Evolutionary conservation across 2,113 vertebrate genomes (phyloP), one percentile per base, ranked within the genome.

Genomic region (Misgurnus mizolepis): DNA sequence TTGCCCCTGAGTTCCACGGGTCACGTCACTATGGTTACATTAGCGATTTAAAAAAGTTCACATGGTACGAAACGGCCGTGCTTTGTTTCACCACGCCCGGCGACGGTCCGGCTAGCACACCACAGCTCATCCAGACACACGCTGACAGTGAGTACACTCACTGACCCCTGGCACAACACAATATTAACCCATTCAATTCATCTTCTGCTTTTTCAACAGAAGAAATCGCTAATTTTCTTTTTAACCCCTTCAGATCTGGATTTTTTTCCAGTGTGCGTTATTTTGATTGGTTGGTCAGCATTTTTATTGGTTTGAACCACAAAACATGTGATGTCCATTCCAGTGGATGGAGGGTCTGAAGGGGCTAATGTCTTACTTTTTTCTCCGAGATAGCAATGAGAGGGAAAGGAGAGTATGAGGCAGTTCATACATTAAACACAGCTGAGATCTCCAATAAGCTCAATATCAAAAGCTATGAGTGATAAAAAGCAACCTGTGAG

Each of bases 1-100:
- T 98, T 4, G 95, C 97, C 1, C 97, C 97, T 0, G 97, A 97
- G 85, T 98, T 97, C 87, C 96, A 97, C 0, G 95, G 96, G 0
- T 91, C 94, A 15, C 91, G 91, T 14, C 97, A 98, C 82, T 94
- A 94, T 0, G 96, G 96, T 17, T 91, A 92, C 69, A 93, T 99
- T 84, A 92, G 88, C 0, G 94, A 92, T 82, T 90, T 99, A 86
- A 93, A 82, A 89, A 99, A 99, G 79, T 99, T 97, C 86, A 96
- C 94, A 0, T 82, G 91, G 47, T 99, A 99, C 87, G 93, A 94
- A 6, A 92, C 95, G 0, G 94, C 95, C 0, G 94, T 94, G n/a
- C 93, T 99, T 64, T 99, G 97, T 72, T 99, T 98, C 87, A 99
- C 97, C 53, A 99, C 97, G 0, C 97, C 97, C 0, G 97, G 97